These are phyloP conservation scores for Emydoidea blandingii DNA, from an alignment of 2,797 vertebrate genomes.

Conservation along the genomic window DNA sequence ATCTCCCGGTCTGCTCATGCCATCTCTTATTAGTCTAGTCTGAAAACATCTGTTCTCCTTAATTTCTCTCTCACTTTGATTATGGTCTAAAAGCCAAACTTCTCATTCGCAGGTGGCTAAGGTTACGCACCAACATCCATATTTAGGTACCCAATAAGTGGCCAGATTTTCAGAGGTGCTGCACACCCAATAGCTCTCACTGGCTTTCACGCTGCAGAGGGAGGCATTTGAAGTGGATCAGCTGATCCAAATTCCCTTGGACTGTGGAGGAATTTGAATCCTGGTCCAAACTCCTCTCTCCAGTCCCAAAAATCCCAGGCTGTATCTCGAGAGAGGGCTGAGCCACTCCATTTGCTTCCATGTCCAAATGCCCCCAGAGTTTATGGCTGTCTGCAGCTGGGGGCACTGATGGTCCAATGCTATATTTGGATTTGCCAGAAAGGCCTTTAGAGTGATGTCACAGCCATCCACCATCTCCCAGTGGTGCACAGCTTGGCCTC, in stretches of 20 bases:
- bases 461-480: background rate
- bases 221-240: background rate
- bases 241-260: background rate
- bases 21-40: background rate
- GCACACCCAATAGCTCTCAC: background rate
- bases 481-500: background rate
- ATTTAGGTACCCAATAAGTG: background rate
- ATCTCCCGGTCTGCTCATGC: background rate
- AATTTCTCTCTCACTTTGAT: background rate
- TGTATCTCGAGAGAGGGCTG: background rate
- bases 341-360: background rate
- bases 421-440: background rate
- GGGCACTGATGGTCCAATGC: background rate
- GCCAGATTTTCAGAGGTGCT: background rate
- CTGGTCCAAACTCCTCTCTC: background rate
- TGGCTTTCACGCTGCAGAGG: background rate
- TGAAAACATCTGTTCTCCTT: background rate
- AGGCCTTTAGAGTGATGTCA: background rate
- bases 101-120: background rate
- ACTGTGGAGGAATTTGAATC: background rate
- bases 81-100: background rate
- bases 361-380: background rate
- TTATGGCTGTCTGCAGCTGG: background rate
- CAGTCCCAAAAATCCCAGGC: background rate
- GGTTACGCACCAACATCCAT: background rate